Evolutionary conservation across 2,113 vertebrate genomes (phyloP).

Genomic region (Vanacampus margaritifer): DNA sequence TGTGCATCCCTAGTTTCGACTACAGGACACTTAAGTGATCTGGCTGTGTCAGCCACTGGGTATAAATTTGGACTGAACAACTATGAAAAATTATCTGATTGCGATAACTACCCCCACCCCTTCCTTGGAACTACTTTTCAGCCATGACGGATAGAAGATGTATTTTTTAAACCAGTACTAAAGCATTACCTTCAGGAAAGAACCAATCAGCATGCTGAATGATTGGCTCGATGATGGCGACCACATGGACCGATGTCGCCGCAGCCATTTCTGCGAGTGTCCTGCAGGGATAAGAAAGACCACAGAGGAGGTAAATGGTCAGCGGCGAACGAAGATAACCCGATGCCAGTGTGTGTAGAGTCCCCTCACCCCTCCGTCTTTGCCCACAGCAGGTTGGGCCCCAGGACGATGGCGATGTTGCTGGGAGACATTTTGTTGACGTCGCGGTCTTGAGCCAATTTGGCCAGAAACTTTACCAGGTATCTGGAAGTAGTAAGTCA

Average conservation of each 20-base stretch:
- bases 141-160: background rate
- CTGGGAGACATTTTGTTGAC: slow-evolving; percentile 96
- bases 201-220: slow-evolving; percentile 97
- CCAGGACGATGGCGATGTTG: slow-evolving; percentile 93
- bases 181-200: slow-evolving; percentile 86
- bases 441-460: slow-evolving; percentile 89
- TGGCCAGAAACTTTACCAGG: slow-evolving; percentile 94
- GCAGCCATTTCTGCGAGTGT: slow-evolving; percentile 94
- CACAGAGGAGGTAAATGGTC: background rate
- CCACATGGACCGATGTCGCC: slow-evolving; percentile 92
- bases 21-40: no score
- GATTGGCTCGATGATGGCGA: slow-evolving; percentile 92
- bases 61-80: no score
- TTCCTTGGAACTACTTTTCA: background rate
- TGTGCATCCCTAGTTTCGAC: no score
- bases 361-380: slow-evolving; percentile 88
- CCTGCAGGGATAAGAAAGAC: slow-evolving; percentile 56
- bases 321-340: background rate
- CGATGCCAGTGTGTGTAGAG: background rate
- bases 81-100: no score
- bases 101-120: no score
- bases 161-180: background rate
- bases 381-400: slow-evolving; percentile 93
- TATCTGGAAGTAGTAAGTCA: slow-evolving; percentile 74
- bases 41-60: no score